Evolutionary conservation across 2,113 vertebrate genomes (phyloP), one percentile per base, ranked within the genome.

Genomic region (Silurus glanis): DNA sequence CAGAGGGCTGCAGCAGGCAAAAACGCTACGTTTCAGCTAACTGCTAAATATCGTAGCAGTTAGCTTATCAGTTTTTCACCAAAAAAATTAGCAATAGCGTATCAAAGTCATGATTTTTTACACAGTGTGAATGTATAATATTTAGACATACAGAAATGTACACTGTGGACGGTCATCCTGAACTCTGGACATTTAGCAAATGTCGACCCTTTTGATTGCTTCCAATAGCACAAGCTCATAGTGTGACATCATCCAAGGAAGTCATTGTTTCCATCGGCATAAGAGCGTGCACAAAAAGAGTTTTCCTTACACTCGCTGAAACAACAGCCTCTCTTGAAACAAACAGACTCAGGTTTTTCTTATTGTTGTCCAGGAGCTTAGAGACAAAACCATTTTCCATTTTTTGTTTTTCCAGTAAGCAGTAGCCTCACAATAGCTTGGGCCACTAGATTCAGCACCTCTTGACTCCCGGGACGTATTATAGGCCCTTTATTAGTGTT

Each of bases 401-500:
- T 83, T 87, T 71, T 91, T 87, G 88, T 89, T 85, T 85, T 90
- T 82, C 69, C 87, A 81, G 74, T 66, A 82, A 87, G 76, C 59
- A 82, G 86, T 83, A 87, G 86, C 78, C 47, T 28, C n/a, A 91
- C 87, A 82, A 90, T 87, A 83, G 83, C 79, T 59, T 47, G 56
- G 76, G 82, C 84, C 82, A 81, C 55, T 75, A 87, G 74, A 87
- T 75, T 87, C 23, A n/a, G 61, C 25, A 81, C 84, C 89, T 83
- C 89, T 89, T 89, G 87, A 89, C 90, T 92, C 88, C 93, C 90
- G 93, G 94, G 95, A 95, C 93, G 87, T 94, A 94, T 95, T 97
- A 96, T 96, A 93, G 94, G 94, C 94, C 90, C 92, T 96, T 96
- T 96, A 97, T 97, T 96, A 93, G 93, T 93, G 95, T 95, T 92